These are phyloP conservation scores for Vanessa tameamea DNA, from an alignment of 1,140 invertebrate genomes.

Conservation along the genomic window DNA sequence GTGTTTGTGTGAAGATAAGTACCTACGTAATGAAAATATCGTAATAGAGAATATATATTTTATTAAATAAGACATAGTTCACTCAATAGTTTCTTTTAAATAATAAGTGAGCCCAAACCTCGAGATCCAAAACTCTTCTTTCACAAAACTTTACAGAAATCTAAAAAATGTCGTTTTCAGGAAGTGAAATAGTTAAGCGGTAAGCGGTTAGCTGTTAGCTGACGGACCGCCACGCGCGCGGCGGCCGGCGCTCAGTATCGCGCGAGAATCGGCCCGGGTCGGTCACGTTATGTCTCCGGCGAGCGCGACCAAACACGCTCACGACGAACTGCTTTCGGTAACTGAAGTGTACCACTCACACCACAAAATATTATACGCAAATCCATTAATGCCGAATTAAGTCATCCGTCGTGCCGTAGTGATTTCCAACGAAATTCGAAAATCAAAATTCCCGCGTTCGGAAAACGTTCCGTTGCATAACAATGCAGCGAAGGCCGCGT, in stretches of 20 bases:
- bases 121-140: background rate
- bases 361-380: constrained; percentile 59
- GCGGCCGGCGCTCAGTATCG: constrained; percentile 53
- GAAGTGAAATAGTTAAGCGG: constrained; percentile 16
- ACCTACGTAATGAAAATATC: too few species aligned
- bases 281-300: constrained; percentile 52
- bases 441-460: constrained; percentile 49
- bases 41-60: too few species aligned
- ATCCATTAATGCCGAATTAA: constrained; percentile 28
- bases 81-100: too few species aligned
- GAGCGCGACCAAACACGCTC: constrained; percentile 44
- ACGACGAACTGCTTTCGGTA: constrained; percentile 44
- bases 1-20: too few species aligned
- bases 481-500: constrained; percentile 42
- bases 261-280: constrained; percentile 52
- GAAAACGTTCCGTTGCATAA: constrained; percentile 33
- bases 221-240: constrained; percentile 14
- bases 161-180: constrained; percentile 21
- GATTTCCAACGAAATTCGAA: background rate
- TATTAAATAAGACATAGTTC: too few species aligned
- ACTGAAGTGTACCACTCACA: constrained; percentile 34
- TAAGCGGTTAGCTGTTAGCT: background rate
- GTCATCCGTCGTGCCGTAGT: constrained; percentile 7
- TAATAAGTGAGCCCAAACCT: too few species aligned
- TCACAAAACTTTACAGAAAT: background rate